These are phyloP conservation scores for Meliscaeva auricollis DNA, from an alignment of 2,888 invertebrate species.

Conservation along the genomic window DNA sequence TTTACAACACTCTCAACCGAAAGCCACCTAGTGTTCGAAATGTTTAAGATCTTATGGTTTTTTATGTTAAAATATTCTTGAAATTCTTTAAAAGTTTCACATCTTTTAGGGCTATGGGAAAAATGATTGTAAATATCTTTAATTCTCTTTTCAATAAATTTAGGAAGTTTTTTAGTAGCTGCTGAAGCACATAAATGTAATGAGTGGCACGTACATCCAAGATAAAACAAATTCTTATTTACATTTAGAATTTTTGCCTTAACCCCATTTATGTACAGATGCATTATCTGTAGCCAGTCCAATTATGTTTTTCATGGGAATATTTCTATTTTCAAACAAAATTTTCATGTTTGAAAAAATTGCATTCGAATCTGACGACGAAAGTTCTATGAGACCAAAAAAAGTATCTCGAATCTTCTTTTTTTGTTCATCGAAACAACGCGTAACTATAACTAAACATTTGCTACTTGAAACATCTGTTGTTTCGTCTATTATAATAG, in stretches of 20 bases:
- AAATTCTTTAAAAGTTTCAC: constrained; percentile 11
- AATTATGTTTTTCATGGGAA: constrained; percentile 39
- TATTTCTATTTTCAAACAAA: constrained; percentile 32
- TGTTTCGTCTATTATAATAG: constrained; percentile 29
- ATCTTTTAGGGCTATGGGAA: constrained; percentile 31
- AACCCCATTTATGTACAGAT: constrained; percentile 28
- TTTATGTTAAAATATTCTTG: constrained; percentile 38
- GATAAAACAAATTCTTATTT: constrained; percentile 49
- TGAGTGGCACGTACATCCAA: constrained; percentile 51
- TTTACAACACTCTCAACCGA: too few relatives aligned
- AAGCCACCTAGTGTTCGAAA: constrained; percentile 23
- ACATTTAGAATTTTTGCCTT: constrained; percentile 5
- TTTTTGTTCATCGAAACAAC: constrained; percentile 25
- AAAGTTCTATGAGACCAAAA: constrained; percentile 36
- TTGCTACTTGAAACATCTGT: constrained; percentile 30
- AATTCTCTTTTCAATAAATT: constrained; percentile 30
- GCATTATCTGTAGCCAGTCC: constrained; percentile 52
- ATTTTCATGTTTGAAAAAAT: constrained; percentile 18
- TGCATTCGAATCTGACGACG: neutral
- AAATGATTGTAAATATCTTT: constrained; percentile 46
- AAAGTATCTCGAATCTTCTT: constrained; percentile 17
- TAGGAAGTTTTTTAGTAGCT: constrained; percentile 16
- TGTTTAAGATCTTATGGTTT: constrained; percentile 16
- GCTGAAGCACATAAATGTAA: constrained; percentile 43
- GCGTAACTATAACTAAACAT: constrained; percentile 13